Evolutionary conservation across 2,797 vertebrate genomes (phyloP).

Genomic region (Pipistrellus pygmaeus): DNA sequence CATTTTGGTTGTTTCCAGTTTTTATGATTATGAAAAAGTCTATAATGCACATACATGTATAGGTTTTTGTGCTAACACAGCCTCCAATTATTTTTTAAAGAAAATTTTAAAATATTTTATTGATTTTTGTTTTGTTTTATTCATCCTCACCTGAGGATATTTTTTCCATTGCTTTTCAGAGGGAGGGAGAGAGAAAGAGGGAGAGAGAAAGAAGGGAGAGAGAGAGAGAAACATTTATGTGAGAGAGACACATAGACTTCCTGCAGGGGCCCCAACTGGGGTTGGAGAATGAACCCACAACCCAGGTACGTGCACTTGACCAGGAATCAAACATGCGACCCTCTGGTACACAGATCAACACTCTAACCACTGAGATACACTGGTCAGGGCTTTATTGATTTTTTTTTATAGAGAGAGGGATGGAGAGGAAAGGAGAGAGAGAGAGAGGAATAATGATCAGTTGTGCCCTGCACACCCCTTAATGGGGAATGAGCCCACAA

Average conservation of each 20-base stretch:
- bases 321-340: neutral
- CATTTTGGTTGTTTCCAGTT: neutral
- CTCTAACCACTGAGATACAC: neutral
- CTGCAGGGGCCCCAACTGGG: neutral
- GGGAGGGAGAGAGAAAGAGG: neutral
- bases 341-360: neutral
- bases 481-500: neutral
- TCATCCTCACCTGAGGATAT: neutral
- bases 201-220: too few relatives aligned
- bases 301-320: neutral
- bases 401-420: too few relatives aligned
- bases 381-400: neutral
- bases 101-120: neutral
- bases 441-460: neutral
- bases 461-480: neutral
- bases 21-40: neutral
- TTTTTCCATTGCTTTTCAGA: neutral
- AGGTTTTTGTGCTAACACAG: neutral
- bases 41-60: neutral
- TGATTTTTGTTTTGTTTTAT: neutral
- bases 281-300: neutral
- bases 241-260: neutral
- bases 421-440: neutral
- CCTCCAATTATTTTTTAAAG: neutral
- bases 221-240: neutral